Percentiles rank a stretch among this genome's conserved stretches.
Conservation (phyloP, 2,113 vertebrate species). For the Melanocharis versteri region DNA sequence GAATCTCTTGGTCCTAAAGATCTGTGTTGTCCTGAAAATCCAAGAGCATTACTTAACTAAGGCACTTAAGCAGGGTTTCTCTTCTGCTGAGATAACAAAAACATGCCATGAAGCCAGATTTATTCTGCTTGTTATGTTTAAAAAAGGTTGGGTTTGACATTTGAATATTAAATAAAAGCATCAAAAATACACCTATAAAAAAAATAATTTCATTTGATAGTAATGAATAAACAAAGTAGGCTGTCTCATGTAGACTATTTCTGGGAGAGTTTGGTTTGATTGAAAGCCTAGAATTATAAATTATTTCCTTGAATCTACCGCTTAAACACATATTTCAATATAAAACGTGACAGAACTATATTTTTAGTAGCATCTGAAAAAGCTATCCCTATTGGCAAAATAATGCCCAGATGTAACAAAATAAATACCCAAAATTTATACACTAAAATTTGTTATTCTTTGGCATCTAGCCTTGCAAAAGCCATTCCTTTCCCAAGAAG, state of each 20-base stretch:
- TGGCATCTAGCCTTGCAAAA: background rate
- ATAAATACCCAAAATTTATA: background rate
- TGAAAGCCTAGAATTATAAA: background rate
- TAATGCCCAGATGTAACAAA: background rate
- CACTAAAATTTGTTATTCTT: background rate
- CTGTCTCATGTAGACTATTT: background rate
- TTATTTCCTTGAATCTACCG: background rate
- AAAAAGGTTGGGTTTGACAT: background rate
- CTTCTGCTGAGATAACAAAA: background rate
- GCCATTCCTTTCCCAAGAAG: background rate
- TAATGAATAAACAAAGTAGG: background rate
- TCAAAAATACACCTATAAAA: background rate
- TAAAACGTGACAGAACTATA: background rate
- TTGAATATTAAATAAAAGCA: background rate
- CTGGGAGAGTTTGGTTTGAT: background rate
- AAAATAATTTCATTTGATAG: background rate
- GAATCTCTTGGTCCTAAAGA: constrained; percentile 89
- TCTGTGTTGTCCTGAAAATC: constrained; percentile 85
- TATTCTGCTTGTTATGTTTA: background rate
- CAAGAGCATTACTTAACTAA: background rate
- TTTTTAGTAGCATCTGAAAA: background rate
- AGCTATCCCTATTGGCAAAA: background rate
- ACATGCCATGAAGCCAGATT: background rate
- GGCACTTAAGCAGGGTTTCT: background rate
- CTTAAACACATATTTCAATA: background rate